Base-by-base conservation (phyloP, 35 echinoderm and acorn worm genomes). In the Anneissia japonica region DNA sequence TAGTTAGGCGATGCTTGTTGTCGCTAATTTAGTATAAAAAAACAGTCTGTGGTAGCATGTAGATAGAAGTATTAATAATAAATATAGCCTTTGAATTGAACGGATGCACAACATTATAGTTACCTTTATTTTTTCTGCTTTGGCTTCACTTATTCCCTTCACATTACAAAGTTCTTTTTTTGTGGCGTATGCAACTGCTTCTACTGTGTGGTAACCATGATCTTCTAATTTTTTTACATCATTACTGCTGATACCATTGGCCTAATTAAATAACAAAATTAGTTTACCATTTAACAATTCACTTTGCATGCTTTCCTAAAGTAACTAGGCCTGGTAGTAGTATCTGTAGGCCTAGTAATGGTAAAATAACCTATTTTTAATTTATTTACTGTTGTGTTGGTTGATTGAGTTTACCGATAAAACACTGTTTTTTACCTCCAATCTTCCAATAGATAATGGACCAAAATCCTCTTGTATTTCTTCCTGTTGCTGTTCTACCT, bases 141-240 rank as follows among this genome's bases (percentile, higher is more conserved):
- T 98, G 33, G 95, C 95, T 45, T 98, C 95, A 89, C 95, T 98
- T 82, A 98, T 98, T n/a, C 95, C 95, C 39, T 98, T 98, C 32
- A 98, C 88, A 37, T 93, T 85, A 46, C 91, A 93, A 17, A 98
- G 46, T 64, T 98, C 91, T 87, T 98, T 98, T 79, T 98, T 98
- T 29, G 95, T 93, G 17, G 95, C 74, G 83, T 98, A 98, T 34
- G 95, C 95, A 0, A 98, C 95, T 34, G 89, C 90, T 74, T 98
- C 95, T 21, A 98, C 95, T 4, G 95, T 98, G 77, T 98, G 95
- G 64, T 89, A 85, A 5, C 95, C 95, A 77, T 92, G 92, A 32
- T 98, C 95, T 76, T 93, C 89, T 13, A 98, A 73, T 43, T 98
- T 98, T 79, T 98, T 97, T 7, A 97, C 91, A 97, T 97, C 94